phyloP scores from a whole-genome alignment of 1,140 invertebrate genomes.

The Dinoponera quadriceps region DNA sequence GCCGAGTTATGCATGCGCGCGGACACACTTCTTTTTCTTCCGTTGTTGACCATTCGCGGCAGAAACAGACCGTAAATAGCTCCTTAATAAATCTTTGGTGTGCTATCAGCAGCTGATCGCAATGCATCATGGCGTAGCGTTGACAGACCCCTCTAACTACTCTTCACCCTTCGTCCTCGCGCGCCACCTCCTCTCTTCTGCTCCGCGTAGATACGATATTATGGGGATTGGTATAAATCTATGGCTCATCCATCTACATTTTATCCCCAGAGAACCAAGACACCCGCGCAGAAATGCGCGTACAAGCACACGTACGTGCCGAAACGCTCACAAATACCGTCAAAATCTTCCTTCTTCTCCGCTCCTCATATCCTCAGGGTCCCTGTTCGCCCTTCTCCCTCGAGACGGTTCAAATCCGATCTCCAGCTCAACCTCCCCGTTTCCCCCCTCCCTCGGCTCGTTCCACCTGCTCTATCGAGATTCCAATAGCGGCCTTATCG shows the following conservation, averaged over 20 bases:
- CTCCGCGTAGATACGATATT: slow-evolving; percentile 79
- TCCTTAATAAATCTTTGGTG: slow-evolving; percentile 80
- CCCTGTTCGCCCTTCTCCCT: slow-evolving; percentile 67
- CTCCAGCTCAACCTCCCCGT: slow-evolving; percentile 68
- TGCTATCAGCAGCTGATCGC: slow-evolving; percentile 83
- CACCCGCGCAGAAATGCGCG: slow-evolving; percentile 55
- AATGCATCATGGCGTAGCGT: slow-evolving; percentile 80
- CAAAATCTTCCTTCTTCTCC: slow-evolving; percentile 54
- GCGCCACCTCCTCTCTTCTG: slow-evolving; percentile 65
- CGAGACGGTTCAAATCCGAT: slow-evolving; percentile 81
- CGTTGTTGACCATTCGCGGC: slow-evolving; percentile 33
- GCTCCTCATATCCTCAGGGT: slow-evolving; percentile 48
- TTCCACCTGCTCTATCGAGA: slow-evolving; percentile 78
- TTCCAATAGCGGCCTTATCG: slow-evolving; percentile 84
- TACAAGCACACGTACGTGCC: slow-evolving; percentile 15
- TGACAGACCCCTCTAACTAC: slow-evolving; percentile 80
- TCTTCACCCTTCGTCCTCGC: slow-evolving; percentile 72
- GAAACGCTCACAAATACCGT: slow-evolving; percentile 56
- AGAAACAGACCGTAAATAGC: slow-evolving; percentile 66
- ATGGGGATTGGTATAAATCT: slow-evolving; percentile 82
- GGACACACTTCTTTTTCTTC: slow-evolving; percentile 37
- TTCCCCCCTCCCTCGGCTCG: not conserved
- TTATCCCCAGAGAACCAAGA: slow-evolving; percentile 77
- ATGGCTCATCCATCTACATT: slow-evolving; percentile 84
- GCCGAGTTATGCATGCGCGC: not conserved